These are phyloP conservation scores for Oscheius sp. DNA, from an alignment of 2,888 invertebrate species.

Conservation along the genomic window DNA sequence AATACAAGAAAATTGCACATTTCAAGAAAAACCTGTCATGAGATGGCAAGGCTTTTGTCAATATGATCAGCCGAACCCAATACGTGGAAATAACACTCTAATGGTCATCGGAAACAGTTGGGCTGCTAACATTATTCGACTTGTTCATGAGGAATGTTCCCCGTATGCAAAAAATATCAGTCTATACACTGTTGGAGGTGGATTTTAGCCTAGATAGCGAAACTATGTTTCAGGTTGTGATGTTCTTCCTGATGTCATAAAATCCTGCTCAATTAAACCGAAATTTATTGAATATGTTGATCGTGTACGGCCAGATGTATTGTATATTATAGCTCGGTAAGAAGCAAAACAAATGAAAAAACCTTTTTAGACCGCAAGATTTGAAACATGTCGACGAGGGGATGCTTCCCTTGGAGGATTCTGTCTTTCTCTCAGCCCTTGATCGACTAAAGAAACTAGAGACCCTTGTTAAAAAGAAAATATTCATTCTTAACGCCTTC, in stretches of 20 bases:
- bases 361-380: neutral
- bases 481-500: slow-evolving; percentile 9
- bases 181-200: slow-evolving; percentile 21
- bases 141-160: slow-evolving; percentile 5
- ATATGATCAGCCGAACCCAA: neutral
- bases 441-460: neutral
- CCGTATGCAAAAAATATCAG: neutral
- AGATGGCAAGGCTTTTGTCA: slow-evolving; percentile 8
- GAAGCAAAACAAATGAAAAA: neutral
- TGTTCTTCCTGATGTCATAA: neutral
- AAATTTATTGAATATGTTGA: slow-evolving; percentile 15
- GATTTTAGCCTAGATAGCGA: neutral
- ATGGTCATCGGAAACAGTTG: slow-evolving; percentile 22
- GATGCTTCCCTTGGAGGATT: slow-evolving; percentile 18
- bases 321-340: slow-evolving; percentile 3
- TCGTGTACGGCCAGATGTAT: slow-evolving; percentile 6
- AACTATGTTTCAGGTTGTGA: slow-evolving; percentile 2
- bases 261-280: neutral
- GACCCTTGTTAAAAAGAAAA: slow-evolving; percentile 1
- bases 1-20: neutral
- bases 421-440: neutral
- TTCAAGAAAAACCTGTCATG: neutral
- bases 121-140: slow-evolving; percentile 8
- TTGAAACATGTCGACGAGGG: slow-evolving; percentile 15
- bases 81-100: neutral